Percentiles rank a stretch among this genome's conserved stretches.
These are phyloP conservation scores for Drosophila conformis DNA, from an alignment of 2,888 invertebrate genomes.

Conservation along the genomic window DNA sequence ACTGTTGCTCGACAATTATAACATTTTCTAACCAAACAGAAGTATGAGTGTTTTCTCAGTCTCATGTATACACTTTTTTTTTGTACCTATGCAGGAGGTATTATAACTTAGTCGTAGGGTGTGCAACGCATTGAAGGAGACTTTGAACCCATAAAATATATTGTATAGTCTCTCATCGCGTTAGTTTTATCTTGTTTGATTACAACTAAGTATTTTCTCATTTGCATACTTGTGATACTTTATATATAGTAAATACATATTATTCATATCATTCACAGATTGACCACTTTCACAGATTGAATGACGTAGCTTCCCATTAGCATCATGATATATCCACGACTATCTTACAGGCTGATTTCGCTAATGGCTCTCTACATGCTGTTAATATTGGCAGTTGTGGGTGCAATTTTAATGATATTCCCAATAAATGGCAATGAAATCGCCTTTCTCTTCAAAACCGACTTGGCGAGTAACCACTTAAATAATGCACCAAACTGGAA, in stretches of 20 bases:
- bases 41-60: background rate
- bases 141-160: background rate
- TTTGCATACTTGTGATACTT: background rate
- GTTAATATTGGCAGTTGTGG: slow-evolving; percentile 57
- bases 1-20: background rate
- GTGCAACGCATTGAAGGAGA: background rate
- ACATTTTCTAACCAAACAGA: background rate
- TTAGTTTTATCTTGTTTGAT: background rate
- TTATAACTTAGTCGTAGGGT: background rate
- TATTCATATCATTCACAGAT: slow-evolving; percentile 5
- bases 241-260: background rate
- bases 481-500: slow-evolving; percentile 13
- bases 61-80: background rate
- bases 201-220: background rate
- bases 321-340: slow-evolving; percentile 61
- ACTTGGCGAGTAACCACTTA: background rate
- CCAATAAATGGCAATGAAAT: slow-evolving; percentile 8
- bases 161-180: background rate
- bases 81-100: background rate
- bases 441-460: slow-evolving; percentile 1
- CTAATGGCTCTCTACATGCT: slow-evolving; percentile 56
- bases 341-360: slow-evolving; percentile 62
- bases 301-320: background rate
- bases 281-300: background rate
- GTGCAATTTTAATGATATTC: slow-evolving; percentile 17